A percentile compares a stretch with the other conserved stretches of the same genome.
These are phyloP conservation scores for Pholis gunnellus DNA, from an alignment of 2,113 vertebrate species.

Conservation along the genomic window DNA sequence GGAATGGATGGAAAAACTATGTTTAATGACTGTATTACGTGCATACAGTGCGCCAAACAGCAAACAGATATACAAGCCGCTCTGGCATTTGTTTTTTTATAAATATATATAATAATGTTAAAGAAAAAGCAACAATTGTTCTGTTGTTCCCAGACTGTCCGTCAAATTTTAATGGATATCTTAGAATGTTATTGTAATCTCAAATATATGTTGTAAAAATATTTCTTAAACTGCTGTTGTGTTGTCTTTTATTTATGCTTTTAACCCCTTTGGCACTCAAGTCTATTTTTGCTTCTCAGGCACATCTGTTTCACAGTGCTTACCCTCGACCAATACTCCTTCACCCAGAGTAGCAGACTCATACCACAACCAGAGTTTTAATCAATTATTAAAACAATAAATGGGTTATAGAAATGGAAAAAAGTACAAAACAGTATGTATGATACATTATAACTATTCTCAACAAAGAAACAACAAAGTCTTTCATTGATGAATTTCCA, in stretches of 20 bases:
- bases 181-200: neutral
- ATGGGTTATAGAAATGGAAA: neutral
- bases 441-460: neutral
- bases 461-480: neutral
- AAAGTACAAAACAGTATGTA: neutral
- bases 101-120: neutral
- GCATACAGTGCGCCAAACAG: neutral
- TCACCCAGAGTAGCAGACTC: neutral
- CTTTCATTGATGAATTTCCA: neutral
- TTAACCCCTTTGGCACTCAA: neutral
- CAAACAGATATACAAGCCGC: neutral
- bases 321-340: neutral
- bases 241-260: neutral
- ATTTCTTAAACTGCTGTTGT: neutral
- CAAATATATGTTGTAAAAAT: slow-evolving; percentile 48
- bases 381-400: neutral
- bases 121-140: neutral
- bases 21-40: neutral
- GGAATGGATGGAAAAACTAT: neutral
- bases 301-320: neutral
- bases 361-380: neutral
- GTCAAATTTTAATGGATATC: neutral
- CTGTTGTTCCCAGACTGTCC: neutral
- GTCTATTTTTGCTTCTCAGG: neutral
- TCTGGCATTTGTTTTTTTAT: neutral